Evolutionary conservation across 2,113 vertebrate species (phyloP).

Genomic region (Campylorhamphus procurvoides): DNA sequence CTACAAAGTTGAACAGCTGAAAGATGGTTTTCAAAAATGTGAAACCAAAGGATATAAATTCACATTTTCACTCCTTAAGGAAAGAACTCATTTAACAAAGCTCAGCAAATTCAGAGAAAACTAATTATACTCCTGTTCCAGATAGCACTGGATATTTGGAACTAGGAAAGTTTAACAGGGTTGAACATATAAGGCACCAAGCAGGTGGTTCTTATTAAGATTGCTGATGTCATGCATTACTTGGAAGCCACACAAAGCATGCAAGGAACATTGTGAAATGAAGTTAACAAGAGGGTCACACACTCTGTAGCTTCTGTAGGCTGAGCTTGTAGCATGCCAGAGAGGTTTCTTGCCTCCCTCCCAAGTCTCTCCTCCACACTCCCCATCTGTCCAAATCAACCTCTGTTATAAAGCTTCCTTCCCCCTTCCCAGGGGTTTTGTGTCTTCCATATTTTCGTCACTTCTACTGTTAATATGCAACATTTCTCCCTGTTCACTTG

Average conservation of each 20-base stretch:
- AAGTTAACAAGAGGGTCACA: constrained; percentile 52
- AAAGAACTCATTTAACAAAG: neutral
- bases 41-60: neutral
- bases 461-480: neutral
- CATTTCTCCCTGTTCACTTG: neutral
- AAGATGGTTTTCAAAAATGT: neutral
- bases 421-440: neutral
- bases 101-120: neutral
- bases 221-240: constrained; percentile 45
- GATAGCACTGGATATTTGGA: constrained; percentile 28
- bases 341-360: constrained; percentile 3
- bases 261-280: constrained; percentile 57
- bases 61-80: neutral
- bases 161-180: neutral
- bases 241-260: constrained; percentile 56
- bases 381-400: neutral
- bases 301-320: constrained; percentile 52
- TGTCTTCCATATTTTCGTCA: neutral
- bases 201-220: constrained; percentile 62
- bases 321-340: neutral
- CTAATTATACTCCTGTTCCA: neutral
- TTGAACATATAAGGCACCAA: neutral
- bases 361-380: neutral
- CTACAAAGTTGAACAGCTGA: neutral
- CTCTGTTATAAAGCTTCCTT: neutral